Conservation (phyloP, 2,888 invertebrate genomes). For the Acleris cristana region DNA sequence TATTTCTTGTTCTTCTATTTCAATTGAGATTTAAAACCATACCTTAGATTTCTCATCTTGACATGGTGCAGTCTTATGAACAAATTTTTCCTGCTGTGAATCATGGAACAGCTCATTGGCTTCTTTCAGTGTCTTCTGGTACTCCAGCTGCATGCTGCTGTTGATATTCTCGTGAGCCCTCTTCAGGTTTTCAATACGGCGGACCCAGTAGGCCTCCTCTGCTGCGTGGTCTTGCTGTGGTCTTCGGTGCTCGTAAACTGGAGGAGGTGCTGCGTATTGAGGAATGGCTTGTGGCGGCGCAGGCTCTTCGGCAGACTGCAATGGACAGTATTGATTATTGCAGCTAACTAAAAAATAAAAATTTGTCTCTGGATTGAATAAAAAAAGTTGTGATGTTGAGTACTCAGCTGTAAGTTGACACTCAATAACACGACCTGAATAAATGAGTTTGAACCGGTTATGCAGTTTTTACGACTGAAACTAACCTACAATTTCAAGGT, state of each 20-base stretch:
- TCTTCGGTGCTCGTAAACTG: constrained; percentile 58
- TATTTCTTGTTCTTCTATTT: too few relatives aligned
- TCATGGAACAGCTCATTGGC: constrained; percentile 70
- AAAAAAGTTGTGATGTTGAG: neutral
- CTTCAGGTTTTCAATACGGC: constrained; percentile 72
- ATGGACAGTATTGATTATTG: constrained; percentile 39
- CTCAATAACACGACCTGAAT: neutral
- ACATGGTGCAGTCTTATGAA: constrained; percentile 70
- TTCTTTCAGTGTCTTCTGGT: constrained; percentile 74
- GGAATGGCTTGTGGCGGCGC: constrained; percentile 48
- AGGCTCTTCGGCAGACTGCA: constrained; percentile 67
- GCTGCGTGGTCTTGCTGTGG: constrained; percentile 63
- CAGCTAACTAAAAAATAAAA: constrained; percentile 12
- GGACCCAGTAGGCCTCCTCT: constrained; percentile 77
- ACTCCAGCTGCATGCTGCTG: constrained; percentile 70
- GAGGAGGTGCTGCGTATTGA: constrained; percentile 55
- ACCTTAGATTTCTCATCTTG: constrained; percentile 79
- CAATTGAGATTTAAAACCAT: constrained; percentile 11
- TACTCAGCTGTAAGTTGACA: too few relatives aligned
- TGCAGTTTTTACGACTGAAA: constrained; percentile 4
- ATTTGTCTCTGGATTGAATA: constrained; percentile 38
- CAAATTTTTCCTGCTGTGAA: constrained; percentile 64
- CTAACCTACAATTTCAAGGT: constrained; percentile 35
- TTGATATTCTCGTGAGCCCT: constrained; percentile 74
- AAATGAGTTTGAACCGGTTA: neutral